Evolutionary conservation across 1,140 invertebrate species (phyloP).

Genomic region (Periplaneta americana): DNA sequence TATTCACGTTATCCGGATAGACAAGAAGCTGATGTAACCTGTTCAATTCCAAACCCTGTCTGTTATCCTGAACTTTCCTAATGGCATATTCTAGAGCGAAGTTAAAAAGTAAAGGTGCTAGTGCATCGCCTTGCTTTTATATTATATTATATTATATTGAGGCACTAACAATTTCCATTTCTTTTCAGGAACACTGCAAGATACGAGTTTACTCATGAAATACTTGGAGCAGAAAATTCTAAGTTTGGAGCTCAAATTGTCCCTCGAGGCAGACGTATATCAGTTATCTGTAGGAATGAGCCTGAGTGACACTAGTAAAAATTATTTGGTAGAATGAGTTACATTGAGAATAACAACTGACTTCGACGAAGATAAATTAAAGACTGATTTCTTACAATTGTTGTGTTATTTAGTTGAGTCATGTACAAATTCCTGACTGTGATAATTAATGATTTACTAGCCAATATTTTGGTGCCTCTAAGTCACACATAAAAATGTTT

Average conservation of each 20-base stretch:
- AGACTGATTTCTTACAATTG: background rate
- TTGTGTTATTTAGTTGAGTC: too few relatives aligned
- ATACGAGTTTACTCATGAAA: slow-evolving; percentile 91
- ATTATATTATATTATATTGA: slow-evolving; percentile 19
- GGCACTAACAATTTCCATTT: slow-evolving; percentile 11
- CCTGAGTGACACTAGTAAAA: slow-evolving; percentile 37
- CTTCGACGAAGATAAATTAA: background rate
- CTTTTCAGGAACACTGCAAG: slow-evolving; percentile 65
- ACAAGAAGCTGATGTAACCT: too few relatives aligned
- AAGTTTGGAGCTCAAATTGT: slow-evolving; percentile 61
- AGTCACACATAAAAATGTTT: too few relatives aligned
- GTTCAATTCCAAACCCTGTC: too few relatives aligned
- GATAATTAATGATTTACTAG: too few relatives aligned
- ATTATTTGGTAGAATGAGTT: background rate
- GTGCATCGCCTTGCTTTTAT: slow-evolving; percentile 13
- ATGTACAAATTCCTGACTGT: too few relatives aligned
- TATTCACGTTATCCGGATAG: too few relatives aligned
- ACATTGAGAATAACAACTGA: background rate
- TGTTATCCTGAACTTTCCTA: too few relatives aligned
- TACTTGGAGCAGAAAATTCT: slow-evolving; percentile 71
- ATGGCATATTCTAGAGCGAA: too few relatives aligned
- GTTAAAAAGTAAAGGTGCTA: too few relatives aligned
- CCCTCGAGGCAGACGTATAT: slow-evolving; percentile 69
- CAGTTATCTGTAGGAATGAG: slow-evolving; percentile 86
- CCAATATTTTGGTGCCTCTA: too few relatives aligned